Percentiles rank a stretch among this genome's conserved stretches.
These are phyloP conservation scores for Tiphia femorata DNA, from an alignment of 2,888 invertebrate species.

Conservation along the genomic window DNA sequence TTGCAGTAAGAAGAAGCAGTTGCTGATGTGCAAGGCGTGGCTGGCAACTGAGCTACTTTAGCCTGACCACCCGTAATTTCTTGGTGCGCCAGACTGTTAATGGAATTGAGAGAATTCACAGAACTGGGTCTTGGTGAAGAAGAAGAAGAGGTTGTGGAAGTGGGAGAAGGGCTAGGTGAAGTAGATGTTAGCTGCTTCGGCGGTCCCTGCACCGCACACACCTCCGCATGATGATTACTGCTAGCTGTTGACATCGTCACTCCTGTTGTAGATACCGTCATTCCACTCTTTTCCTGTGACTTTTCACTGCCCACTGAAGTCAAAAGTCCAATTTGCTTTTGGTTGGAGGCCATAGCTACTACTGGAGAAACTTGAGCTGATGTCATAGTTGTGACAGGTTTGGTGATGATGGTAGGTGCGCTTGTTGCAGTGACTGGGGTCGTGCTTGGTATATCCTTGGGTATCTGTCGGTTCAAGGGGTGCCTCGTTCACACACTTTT, in stretches of 20 bases:
- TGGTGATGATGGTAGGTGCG: conserved; percentile 67
- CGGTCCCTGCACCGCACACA: conserved; percentile 69
- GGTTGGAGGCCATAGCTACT: conserved; percentile 60
- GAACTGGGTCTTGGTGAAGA: conserved; percentile 64
- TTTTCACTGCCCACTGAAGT: conserved; percentile 56
- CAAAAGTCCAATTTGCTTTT: conserved; percentile 62
- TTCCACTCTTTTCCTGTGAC: conserved; percentile 58
- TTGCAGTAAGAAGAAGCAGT: conserved; percentile 56
- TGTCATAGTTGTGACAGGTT: conserved; percentile 60
- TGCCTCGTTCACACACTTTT: conserved; percentile 63
- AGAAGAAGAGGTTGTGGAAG: conserved; percentile 61
- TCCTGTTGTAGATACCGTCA: conserved; percentile 55
- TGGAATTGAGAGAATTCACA: conserved; percentile 59
- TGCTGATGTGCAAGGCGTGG: conserved; percentile 57
- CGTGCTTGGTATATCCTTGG: conserved; percentile 72
- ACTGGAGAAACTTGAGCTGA: conserved; percentile 60
- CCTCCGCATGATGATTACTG: conserved; percentile 68
- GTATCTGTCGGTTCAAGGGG: conserved; percentile 72
- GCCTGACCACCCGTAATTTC: conserved; percentile 54
- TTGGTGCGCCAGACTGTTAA: conserved; percentile 60
- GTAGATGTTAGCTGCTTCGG: conserved; percentile 67
- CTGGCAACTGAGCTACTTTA: conserved; percentile 62
- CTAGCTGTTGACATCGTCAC: conserved; percentile 60
- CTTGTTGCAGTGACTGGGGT: conserved; percentile 68
- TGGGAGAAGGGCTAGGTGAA: conserved; percentile 64